These are phyloP conservation scores for Ictalurus punctatus DNA, from an alignment of 2,113 vertebrate species.

Conservation along the genomic window DNA sequence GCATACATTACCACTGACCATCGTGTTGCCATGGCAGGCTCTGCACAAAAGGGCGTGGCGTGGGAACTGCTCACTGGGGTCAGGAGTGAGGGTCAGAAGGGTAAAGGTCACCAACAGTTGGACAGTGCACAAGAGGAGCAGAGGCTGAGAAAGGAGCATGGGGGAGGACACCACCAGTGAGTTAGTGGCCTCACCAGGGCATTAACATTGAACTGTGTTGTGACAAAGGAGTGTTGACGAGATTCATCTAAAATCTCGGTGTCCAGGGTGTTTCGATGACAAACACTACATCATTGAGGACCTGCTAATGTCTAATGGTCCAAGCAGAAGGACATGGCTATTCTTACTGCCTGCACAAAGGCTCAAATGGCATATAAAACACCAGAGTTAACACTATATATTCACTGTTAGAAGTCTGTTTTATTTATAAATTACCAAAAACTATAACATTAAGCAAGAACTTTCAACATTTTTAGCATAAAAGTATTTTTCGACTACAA, in stretches of 20 bases:
- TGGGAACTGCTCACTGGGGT: conserved; percentile 76
- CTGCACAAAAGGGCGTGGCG: conserved; percentile 79
- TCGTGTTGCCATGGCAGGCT: conserved; percentile 63
- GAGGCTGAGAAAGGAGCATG: conserved; percentile 72
- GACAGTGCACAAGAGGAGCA: conserved; percentile 75
- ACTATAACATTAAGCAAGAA: not conserved
- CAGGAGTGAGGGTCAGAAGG: conserved; percentile 75
- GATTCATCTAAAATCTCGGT: conserved; percentile 49
- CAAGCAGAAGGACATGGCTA: conserved; percentile 65
- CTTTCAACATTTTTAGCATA: not conserved
- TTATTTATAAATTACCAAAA: not conserved
- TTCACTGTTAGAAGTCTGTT: not conserved
- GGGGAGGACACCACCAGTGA: conserved; percentile 55
- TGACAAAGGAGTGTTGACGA: conserved; percentile 49
- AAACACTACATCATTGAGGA: conserved; percentile 52
- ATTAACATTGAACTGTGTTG: conserved; percentile 77
- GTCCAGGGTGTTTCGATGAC: conserved; percentile 59
- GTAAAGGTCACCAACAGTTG: conserved; percentile 76
- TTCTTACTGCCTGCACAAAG: not conserved
- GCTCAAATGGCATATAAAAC: not conserved
- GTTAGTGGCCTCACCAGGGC: conserved; percentile 65
- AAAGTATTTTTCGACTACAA: not conserved
- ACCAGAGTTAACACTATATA: not conserved
- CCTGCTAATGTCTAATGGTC: conserved; percentile 71
- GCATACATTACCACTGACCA: conserved; percentile 65